phyloP scores from a whole-genome alignment of 2,888 invertebrate species.

The Exephanes ischioxanthus region DNA sequence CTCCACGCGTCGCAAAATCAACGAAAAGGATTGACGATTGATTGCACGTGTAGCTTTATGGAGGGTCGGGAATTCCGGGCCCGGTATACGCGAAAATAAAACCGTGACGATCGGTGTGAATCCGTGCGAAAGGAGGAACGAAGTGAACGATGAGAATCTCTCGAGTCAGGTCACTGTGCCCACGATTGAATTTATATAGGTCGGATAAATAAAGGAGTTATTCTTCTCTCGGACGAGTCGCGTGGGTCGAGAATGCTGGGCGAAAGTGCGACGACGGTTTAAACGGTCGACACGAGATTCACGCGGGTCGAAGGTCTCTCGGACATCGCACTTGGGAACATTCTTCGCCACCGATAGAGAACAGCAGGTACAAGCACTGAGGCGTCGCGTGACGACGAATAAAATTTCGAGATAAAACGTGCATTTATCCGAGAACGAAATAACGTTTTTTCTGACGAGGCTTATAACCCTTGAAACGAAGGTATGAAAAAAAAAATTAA shows the following conservation, averaged over 20 bases:
- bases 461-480: too few relatives aligned
- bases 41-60: neutral
- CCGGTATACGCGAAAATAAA: conserved; percentile 7
- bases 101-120: neutral
- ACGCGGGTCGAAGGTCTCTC: neutral
- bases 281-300: conserved; percentile 9
- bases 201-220: conserved; percentile 25
- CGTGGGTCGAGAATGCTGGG: conserved; percentile 15
- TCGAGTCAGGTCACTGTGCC: neutral
- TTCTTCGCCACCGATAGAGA: neutral
- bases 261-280: conserved; percentile 16
- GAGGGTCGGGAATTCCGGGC: neutral
- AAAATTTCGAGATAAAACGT: neutral
- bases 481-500: too few relatives aligned
- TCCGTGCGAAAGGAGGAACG: neutral
- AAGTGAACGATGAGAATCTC: conserved; percentile 24
- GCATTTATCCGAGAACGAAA: too few relatives aligned
- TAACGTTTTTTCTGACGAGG: too few relatives aligned
- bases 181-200: conserved; percentile 37
- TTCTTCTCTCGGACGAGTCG: conserved; percentile 20
- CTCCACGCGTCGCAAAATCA: neutral
- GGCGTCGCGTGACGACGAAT: neutral
- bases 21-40: too few relatives aligned
- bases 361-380: neutral
- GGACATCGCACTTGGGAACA: neutral